Evolutionary conservation across 2,113 vertebrate species (phyloP).

Genomic region (Galemys pyrenaicus): DNA sequence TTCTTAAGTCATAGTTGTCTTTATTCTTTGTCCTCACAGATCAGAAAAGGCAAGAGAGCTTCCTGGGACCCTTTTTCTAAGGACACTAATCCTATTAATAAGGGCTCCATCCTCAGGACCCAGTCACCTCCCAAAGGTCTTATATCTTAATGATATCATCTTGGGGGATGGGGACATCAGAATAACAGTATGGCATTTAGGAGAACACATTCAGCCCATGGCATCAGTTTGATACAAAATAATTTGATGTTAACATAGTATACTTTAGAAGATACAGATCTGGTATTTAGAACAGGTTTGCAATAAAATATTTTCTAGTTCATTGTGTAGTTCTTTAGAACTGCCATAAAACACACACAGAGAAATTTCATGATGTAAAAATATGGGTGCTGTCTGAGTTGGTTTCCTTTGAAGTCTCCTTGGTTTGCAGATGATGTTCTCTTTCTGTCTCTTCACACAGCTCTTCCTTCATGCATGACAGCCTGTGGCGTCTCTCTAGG

Average conservation of each 20-base stretch:
- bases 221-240: background rate
- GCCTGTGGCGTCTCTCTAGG: background rate
- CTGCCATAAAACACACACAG: background rate
- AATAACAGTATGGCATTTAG: background rate
- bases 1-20: background rate
- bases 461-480: background rate
- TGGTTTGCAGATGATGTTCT: background rate
- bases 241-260: background rate
- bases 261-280: background rate
- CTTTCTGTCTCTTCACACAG: background rate
- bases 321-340: background rate
- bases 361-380: too few relatives aligned
- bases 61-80: background rate
- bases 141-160: background rate
- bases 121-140: background rate
- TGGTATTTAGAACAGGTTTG: background rate
- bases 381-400: too few relatives aligned
- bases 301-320: background rate
- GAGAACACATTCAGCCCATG: background rate
- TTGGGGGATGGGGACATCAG: background rate
- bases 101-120: background rate
- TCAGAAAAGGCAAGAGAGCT: background rate
- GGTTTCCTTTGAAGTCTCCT: background rate
- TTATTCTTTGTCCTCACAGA: background rate
- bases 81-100: background rate